Evolutionary conservation across 1,140 invertebrate genomes (phyloP), one percentile per base, ranked within the genome.

Genomic region (Choristoneura fumiferana): DNA sequence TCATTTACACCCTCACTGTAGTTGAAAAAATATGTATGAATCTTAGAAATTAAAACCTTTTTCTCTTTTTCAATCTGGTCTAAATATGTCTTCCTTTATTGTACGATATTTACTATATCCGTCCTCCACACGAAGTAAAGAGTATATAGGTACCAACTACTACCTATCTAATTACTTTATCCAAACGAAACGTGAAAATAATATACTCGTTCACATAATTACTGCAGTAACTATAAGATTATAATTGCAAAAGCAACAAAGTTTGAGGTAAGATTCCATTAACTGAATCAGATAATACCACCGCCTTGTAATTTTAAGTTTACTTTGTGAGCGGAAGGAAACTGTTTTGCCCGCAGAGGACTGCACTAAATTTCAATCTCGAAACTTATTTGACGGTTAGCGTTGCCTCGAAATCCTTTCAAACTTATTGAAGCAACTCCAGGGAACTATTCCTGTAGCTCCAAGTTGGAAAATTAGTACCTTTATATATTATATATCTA

Each of bases 391-490:
- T 61, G 59, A 56, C 22, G 39, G 53, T 60, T 60, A 18, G 35
- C 45, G 14, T 54, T 40, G 54, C 36, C 59, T 61, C 35, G 54
- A 61, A 61, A 61, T 61, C 54, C 59, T 61, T 56, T 61, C 59
- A 57, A 61, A 57, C 52, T 55, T 45, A 60, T 54, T 60, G 58
- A 54, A 35, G 58, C 43, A 40, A 40, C 52, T 55, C 39, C 37
- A 34, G 43, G 43, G 43, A 60, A 60, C 52, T 60, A 38, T 49
- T 49, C 43, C 43, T 33, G 35, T 39, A 22, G 57, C 35, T 58
- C 38, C 43, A 49, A 49, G 17, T 49, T 49, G n/a, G 17, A 49
- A n/a, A 33, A 49, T 49, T 29, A 49, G 29, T 49, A 18, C 43
- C 18, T n/a, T n/a, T n/a, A n/a, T n/a, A n/a, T n/a, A n/a, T n/a